Conservation (phyloP, 2,888 invertebrate genomes). For the Dugesia japonica region DNA sequence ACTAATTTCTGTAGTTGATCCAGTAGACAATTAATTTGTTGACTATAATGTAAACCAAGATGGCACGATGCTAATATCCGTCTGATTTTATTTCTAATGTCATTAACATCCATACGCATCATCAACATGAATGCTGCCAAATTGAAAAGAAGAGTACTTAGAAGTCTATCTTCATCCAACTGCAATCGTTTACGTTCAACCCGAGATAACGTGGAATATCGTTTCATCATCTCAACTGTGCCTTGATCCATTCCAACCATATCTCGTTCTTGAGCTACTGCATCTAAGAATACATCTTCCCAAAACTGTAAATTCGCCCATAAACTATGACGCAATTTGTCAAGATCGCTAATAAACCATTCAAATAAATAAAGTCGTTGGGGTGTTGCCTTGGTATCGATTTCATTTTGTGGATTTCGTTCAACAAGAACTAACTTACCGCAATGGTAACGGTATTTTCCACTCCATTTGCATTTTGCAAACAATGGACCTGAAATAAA, state of each 20-base stretch:
- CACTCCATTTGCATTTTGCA: slow-evolving; percentile 11
- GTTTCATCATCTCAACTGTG: slow-evolving; percentile 93
- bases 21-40: slow-evolving; percentile 83
- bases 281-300: slow-evolving; percentile 96
- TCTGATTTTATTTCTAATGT: slow-evolving; percentile 54
- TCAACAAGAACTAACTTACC: background rate
- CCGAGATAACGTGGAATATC: slow-evolving; percentile 48
- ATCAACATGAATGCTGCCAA: slow-evolving; percentile 84
- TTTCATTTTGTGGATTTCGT: background rate
- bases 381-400: background rate
- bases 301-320: slow-evolving; percentile 89
- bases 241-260: slow-evolving; percentile 98
- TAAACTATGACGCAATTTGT: background rate
- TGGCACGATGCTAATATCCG: slow-evolving; percentile 89
- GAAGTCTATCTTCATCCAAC: slow-evolving; percentile 84
- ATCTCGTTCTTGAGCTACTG: slow-evolving; percentile 86
- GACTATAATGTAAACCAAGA: slow-evolving; percentile 86
- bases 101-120: slow-evolving; percentile 59
- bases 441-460: slow-evolving; percentile 3
- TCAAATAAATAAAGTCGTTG: background rate
- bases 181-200: slow-evolving; percentile 66
- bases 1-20: slow-evolving; percentile 51
- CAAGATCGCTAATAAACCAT: background rate
- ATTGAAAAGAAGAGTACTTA: slow-evolving; percentile 88
- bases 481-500: background rate